phyloP scores from a whole-genome alignment of 2,888 invertebrate genomes.

The Melanostoma mellinum region DNA sequence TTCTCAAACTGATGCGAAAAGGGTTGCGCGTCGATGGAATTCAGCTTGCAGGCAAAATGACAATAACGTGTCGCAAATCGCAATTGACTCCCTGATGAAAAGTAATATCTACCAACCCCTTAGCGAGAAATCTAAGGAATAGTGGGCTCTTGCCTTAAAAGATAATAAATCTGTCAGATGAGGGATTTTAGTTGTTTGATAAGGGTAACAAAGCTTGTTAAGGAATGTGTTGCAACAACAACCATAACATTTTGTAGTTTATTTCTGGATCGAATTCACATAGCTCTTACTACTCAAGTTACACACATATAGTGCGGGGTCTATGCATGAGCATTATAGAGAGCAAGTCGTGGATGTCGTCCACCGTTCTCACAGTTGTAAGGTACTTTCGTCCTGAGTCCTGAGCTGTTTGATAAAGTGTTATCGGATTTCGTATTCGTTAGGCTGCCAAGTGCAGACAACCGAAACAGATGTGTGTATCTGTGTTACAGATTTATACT shows the following conservation, averaged over 20 bases:
- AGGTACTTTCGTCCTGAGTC: not conserved
- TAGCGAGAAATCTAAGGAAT: not conserved
- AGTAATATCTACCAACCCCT: not conserved
- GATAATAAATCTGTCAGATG: constrained; percentile 17
- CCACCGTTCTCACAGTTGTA: not conserved
- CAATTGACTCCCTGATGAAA: not conserved
- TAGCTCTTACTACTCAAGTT: not conserved
- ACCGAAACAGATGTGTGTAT: constrained; percentile 14
- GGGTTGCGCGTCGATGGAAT: too few relatives aligned
- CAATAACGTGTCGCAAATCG: too few relatives aligned
- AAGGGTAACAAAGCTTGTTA: not conserved
- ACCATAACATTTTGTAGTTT: constrained; percentile 2
- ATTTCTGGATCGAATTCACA: not conserved
- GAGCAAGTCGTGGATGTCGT: not conserved
- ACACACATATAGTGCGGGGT: not conserved
- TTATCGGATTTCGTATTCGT: constrained; percentile 33
- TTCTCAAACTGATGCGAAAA: too few relatives aligned
- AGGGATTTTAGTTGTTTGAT: constrained; percentile 4
- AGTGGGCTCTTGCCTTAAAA: not conserved
- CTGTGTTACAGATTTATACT: not conserved
- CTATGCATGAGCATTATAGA: not conserved
- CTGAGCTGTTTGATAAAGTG: constrained; percentile 17
- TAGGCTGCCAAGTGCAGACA: constrained; percentile 32
- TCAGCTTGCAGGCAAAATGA: too few relatives aligned
- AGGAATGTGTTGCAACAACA: not conserved